Percentiles rank a stretch among this genome's conserved stretches.
These are phyloP conservation scores for Plagiodera versicolora DNA, from an alignment of 2,888 invertebrate genomes.

Conservation along the genomic window DNA sequence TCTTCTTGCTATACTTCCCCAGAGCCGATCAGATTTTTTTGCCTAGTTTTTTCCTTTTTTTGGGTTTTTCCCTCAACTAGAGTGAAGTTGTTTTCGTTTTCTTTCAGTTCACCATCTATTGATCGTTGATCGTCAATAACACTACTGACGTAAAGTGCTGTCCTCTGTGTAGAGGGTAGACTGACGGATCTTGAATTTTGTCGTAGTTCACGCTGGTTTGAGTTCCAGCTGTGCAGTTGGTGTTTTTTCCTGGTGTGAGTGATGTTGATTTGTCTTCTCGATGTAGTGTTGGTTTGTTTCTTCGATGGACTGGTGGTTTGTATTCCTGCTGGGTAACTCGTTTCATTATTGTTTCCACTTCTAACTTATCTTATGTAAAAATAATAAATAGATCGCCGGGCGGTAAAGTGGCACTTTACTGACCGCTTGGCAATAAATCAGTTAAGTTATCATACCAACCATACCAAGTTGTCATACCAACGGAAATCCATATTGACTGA, in stretches of 20 bases:
- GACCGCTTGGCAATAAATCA: no score
- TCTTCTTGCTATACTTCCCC: not conserved
- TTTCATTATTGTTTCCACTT: not conserved
- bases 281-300: not conserved
- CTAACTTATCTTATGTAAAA: not conserved
- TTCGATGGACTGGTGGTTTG: not conserved
- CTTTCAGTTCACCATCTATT: not conserved
- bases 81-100: not conserved
- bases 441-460: no score
- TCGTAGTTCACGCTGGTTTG: slow-evolving; percentile 1
- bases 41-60: not conserved
- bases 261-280: not conserved
- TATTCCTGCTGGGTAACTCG: not conserved
- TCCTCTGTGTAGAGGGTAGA: not conserved
- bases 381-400: no score
- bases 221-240: not conserved
- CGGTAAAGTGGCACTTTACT: no score
- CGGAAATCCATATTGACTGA: no score
- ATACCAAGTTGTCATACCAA: no score
- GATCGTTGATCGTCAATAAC: not conserved
- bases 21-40: not conserved
- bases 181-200: not conserved
- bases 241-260: not conserved
- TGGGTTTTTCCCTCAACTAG: not conserved
- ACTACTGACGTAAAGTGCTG: not conserved